phyloP scores from a whole-genome alignment of 2,113 vertebrate genomes.

The Tringa solitaria region DNA sequence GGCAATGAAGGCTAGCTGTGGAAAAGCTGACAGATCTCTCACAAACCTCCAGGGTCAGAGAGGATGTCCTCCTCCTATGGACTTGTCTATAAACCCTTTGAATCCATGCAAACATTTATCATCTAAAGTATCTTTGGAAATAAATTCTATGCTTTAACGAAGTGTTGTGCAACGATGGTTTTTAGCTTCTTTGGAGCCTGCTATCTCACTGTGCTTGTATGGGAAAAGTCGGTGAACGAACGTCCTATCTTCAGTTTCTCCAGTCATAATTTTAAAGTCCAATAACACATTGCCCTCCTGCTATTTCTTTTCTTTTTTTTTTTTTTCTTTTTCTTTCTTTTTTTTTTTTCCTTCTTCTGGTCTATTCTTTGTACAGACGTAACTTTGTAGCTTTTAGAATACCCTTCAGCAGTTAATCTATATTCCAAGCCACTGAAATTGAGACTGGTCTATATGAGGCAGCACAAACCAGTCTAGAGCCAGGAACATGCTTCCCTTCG shows the following conservation, averaged over 20 bases:
- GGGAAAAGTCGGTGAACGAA: neutral
- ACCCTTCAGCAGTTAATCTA: neutral
- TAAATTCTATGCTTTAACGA: neutral
- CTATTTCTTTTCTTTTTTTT: neutral
- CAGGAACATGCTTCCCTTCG: neutral
- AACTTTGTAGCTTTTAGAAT: neutral
- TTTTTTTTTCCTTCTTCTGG: neutral
- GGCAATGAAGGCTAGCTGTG: accelerated
- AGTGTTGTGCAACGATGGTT: neutral
- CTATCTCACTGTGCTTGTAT: neutral
- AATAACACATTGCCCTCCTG: neutral
- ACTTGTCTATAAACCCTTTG: neutral
- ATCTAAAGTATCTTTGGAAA: neutral
- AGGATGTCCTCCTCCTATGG: neutral
- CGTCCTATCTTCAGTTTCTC: neutral
- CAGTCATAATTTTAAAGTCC: neutral
- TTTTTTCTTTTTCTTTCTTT: neutral
- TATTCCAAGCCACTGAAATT: constrained; percentile 1
- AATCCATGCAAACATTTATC: neutral
- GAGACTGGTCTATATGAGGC: neutral
- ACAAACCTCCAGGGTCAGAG: neutral
- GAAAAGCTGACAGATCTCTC: neutral
- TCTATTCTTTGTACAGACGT: neutral
- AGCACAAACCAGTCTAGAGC: constrained; percentile 10
- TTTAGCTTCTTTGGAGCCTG: neutral